These are phyloP conservation scores for Halictus rubicundus DNA, from an alignment of 1,140 invertebrate species.

Conservation along the genomic window DNA sequence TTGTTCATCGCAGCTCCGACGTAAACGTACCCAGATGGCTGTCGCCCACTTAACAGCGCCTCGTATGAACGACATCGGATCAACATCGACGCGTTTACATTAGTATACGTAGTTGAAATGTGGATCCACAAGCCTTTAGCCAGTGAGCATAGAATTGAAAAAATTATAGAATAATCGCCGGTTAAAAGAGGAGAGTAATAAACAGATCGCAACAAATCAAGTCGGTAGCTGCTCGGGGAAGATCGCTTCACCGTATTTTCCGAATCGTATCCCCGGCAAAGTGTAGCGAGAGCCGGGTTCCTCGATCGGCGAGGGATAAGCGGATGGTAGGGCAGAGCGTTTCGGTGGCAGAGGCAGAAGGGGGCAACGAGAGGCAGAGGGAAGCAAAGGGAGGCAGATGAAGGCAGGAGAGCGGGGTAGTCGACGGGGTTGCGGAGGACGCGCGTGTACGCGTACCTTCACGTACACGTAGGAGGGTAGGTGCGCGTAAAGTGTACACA, in stretches of 20 bases:
- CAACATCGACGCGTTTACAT: no score
- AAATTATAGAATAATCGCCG: no score
- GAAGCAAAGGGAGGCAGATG: neutral
- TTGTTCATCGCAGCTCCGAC: no score
- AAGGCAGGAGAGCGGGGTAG: neutral
- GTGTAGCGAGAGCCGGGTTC: slow-evolving; percentile 27
- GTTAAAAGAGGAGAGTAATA: no score
- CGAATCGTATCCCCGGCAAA: neutral
- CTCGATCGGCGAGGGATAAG: slow-evolving; percentile 16
- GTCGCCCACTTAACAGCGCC: no score
- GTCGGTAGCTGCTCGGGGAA: neutral
- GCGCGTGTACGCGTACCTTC: slow-evolving; percentile 33
- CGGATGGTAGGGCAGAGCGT: slow-evolving; percentile 34
- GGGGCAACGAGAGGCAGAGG: no score
- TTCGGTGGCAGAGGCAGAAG: neutral
- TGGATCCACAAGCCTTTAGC: no score
- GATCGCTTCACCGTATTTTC: slow-evolving; percentile 12
- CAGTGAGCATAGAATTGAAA: no score
- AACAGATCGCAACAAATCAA: neutral
- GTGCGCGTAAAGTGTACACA: slow-evolving; percentile 39
- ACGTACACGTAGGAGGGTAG: slow-evolving; percentile 38
- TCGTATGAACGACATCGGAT: no score
- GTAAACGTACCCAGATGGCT: no score
- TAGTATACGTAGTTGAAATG: no score
- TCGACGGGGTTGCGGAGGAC: slow-evolving; percentile 1